phyloP scores from a whole-genome alignment of 2,113 vertebrate species.

The Malurus alboscapulatus region DNA sequence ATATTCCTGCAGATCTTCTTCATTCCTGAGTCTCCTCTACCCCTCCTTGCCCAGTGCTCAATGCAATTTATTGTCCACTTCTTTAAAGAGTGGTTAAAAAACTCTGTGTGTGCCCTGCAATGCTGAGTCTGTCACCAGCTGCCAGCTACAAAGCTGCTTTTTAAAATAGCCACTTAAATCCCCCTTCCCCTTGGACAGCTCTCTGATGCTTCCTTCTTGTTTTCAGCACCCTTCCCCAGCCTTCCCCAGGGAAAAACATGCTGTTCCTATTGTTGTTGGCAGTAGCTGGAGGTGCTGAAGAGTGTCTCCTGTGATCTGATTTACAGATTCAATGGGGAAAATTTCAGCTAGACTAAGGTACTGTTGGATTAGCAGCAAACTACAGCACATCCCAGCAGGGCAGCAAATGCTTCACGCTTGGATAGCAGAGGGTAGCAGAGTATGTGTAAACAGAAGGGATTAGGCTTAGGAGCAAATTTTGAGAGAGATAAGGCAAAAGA shows the following conservation, averaged over 20 bases:
- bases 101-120: not conserved
- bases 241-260: not conserved
- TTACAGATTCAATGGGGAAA: conserved; percentile 7
- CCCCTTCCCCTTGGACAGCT: not conserved
- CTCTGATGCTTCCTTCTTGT: not conserved
- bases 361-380: conserved; percentile 11
- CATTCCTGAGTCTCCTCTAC: not conserved
- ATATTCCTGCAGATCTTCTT: not conserved
- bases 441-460: not conserved
- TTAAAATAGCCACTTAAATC: not conserved
- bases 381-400: not conserved
- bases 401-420: not conserved
- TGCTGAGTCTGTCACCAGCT: not conserved
- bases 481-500: not conserved
- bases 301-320: conserved; percentile 20
- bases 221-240: not conserved
- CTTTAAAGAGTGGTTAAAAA: not conserved
- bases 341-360: not conserved
- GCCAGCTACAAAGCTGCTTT: not conserved
- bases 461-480: not conserved
- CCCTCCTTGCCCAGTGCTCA: not conserved
- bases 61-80: not conserved
- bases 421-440: not conserved
- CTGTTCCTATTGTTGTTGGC: not conserved
- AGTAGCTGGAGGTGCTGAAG: not conserved